Base-by-base conservation (phyloP, 1,140 invertebrate genomes). In the Pemphigus obesinymphae region DNA sequence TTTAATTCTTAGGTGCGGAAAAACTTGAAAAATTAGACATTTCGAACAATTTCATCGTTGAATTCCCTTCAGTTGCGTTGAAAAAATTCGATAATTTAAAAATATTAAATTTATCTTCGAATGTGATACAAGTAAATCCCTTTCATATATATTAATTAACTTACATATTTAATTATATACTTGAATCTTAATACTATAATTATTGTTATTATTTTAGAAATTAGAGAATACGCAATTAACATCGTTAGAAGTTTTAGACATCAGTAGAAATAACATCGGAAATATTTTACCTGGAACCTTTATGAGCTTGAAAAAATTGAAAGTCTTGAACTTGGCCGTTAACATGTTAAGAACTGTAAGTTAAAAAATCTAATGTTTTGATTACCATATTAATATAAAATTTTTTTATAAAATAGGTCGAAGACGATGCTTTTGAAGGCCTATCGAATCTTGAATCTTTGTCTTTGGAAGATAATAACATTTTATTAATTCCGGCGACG, bases 391-490 rank as follows among this genome's bases (percentile, higher is more conserved):
- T 58, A 3, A 61, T 82, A 40, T 66, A 17, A 53, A 37, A 63
- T 70, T 66, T 58, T 84, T 82, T 83, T 90, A 58, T 58, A 26
- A 26, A 90, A 66, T 86, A 95, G 94, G 91, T 96, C 29, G 94
- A 96, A 87, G 94, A 95, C 83, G 92, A 94, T 82, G 92, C 93
- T 0, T 93, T 96, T 85, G 93, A 95, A 85, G 94, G 94, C 2
- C 86, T 97, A 70, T 89, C 90, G 29, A 92, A 90, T 83, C 86
- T 97, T 13, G 91, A 94, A 86, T 92, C 91, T 15, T 87, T 97
- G 10, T 91, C 93, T n/a, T 88, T 97, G 3, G 91, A 92, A 85
- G 95, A 97, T 85, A 96, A 97, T 86, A 95, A 95, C 82, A 93
- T 97, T 63, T 88, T 96, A 0, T 86, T 95, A 4, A 91, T 96